These are phyloP conservation scores for Trichosurus vulpecula DNA, from an alignment of 2,797 vertebrate species.

Conservation along the genomic window DNA sequence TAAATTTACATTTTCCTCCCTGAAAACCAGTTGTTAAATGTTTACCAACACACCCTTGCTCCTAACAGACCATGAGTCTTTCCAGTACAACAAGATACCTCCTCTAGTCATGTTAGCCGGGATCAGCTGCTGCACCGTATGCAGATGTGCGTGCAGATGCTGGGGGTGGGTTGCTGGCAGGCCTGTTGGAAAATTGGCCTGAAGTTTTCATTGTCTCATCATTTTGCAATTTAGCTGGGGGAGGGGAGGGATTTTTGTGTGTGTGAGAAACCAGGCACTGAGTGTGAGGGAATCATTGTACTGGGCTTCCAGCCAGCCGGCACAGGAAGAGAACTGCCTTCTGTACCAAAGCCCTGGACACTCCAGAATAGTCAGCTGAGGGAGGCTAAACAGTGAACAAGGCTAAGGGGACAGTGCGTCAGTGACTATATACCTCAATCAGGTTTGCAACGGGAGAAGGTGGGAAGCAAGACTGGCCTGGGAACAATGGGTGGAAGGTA, in stretches of 20 bases:
- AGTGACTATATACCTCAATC: background rate
- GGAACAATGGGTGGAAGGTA: background rate
- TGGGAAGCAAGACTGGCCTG: background rate
- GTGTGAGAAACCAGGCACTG: conserved; percentile 68
- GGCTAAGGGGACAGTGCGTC: background rate
- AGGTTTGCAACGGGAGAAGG: background rate
- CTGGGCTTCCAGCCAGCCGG: conserved; percentile 68
- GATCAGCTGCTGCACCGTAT: conserved; percentile 35
- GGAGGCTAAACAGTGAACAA: background rate
- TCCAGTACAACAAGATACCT: background rate
- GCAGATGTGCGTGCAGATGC: conserved; percentile 47
- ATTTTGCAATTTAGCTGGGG: conserved; percentile 62
- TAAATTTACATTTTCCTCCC: background rate
- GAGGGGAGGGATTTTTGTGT: conserved; percentile 67
- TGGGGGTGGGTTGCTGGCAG: conserved; percentile 39
- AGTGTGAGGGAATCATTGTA: conserved; percentile 52
- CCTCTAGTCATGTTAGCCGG: background rate
- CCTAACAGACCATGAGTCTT: background rate
- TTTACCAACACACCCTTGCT: background rate
- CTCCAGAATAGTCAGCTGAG: conserved; percentile 49
- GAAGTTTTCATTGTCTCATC: conserved; percentile 71
- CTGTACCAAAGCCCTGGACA: conserved; percentile 48
- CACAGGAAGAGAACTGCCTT: conserved; percentile 35
- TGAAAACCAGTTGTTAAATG: background rate
- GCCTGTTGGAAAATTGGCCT: conserved; percentile 69